Evolutionary conservation across 2,797 vertebrate genomes (phyloP).

Genomic region (Peromyscus attwateri): DNA sequence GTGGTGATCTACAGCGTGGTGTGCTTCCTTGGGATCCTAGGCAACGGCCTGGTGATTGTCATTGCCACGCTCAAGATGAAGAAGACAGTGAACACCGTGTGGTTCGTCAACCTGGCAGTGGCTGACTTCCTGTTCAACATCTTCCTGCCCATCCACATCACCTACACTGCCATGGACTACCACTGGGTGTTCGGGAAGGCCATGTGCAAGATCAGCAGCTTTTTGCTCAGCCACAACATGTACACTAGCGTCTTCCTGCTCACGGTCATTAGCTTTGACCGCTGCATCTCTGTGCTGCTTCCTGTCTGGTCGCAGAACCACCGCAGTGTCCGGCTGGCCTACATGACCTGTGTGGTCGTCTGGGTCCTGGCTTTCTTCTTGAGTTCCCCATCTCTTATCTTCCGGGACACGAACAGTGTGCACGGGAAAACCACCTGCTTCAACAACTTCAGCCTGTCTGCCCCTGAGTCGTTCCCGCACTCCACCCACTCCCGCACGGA

Average conservation of each 20-base stretch:
- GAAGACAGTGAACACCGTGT: slow-evolving; percentile 94
- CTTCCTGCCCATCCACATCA: slow-evolving; percentile 93
- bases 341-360: slow-evolving; percentile 85
- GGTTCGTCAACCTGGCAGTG: slow-evolving; percentile 95
- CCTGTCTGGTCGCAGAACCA: slow-evolving; percentile 98
- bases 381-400: slow-evolving; percentile 91
- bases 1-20: slow-evolving; percentile 88
- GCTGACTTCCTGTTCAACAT: slow-evolving; percentile 95
- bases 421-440: slow-evolving; percentile 87
- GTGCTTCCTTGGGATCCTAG: slow-evolving; percentile 92
- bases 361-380: slow-evolving; percentile 91
- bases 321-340: slow-evolving; percentile 90
- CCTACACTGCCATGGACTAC: slow-evolving; percentile 87
- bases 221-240: slow-evolving; percentile 95
- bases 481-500: not conserved
- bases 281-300: slow-evolving; percentile 93
- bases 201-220: slow-evolving; percentile 94
- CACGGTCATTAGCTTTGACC: slow-evolving; percentile 95
- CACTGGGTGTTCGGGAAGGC: slow-evolving; percentile 94
- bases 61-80: slow-evolving; percentile 95
- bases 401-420: slow-evolving; percentile 86
- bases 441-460: slow-evolving; percentile 89
- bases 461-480: not conserved
- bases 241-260: slow-evolving; percentile 97
- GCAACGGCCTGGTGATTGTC: slow-evolving; percentile 94